Conservation (phyloP, 2,113 vertebrate genomes). For the Picathartes gymnocephalus region DNA sequence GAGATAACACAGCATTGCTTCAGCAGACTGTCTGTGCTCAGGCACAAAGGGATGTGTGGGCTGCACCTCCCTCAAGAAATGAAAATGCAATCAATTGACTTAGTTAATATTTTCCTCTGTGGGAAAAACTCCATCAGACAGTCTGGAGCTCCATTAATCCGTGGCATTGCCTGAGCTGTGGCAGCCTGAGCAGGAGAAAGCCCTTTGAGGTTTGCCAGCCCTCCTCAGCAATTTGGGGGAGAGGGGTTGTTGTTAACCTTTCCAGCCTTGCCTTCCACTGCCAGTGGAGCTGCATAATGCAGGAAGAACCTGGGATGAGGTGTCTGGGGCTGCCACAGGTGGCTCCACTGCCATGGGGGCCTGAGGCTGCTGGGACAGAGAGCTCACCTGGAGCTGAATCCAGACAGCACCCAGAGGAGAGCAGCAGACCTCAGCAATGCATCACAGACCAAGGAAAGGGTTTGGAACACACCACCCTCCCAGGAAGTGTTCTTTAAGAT, state of each 20-base stretch:
- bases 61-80: constrained; percentile 26
- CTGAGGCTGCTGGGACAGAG: background rate
- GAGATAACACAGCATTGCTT: background rate
- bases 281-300: background rate
- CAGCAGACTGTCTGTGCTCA: constrained; percentile 20
- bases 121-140: constrained; percentile 9
- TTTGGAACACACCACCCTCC: background rate
- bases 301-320: background rate
- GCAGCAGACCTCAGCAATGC: background rate
- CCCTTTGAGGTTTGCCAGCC: background rate
- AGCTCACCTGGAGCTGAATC: background rate
- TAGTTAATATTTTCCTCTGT: constrained; percentile 36
- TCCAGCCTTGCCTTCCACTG: background rate
- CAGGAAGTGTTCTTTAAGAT: background rate
- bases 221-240: background rate
- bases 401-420: background rate
- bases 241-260: background rate
- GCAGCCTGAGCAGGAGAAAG: background rate
- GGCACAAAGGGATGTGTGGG: constrained; percentile 12
- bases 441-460: background rate
- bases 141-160: background rate
- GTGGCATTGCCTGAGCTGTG: rapidly evolving
- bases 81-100: constrained; percentile 28
- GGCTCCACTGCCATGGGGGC: background rate
- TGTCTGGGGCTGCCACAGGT: background rate